Base-by-base conservation (phyloP, 2,797 vertebrate species). In the Aldrovandia affinis region DNA sequence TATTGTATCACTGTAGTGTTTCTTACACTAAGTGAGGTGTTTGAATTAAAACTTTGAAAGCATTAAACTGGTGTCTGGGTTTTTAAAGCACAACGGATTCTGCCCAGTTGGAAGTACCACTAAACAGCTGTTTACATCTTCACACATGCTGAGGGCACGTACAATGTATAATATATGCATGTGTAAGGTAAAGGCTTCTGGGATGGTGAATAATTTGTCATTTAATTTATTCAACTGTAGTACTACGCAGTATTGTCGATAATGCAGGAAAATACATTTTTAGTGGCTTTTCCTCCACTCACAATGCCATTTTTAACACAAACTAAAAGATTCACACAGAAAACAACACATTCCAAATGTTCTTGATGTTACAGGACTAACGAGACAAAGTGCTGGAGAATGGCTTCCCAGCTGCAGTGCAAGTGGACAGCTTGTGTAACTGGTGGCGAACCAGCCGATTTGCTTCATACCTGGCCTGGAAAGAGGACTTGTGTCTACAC, bases 31-130 rank as follows among this genome's bases (percentile, higher is more conserved):
- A 50, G 54, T 55, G 75, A 81, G 54, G 88, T 91, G 88, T 93
- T 81, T 91, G 85, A 95, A 94, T 75, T 95, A 94, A 95, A 94
- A 65, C n/a, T 86, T 30, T 85, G 30, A 88, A 91, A 86, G 39
- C 33, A 44, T 83, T n/a, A n/a, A 25, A 75, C 14, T 42, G 36
- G 15, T 73, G 33, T 42, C 33, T 42, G 0, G 1, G 2, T 75
- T 75, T 75, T 25, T 25, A 44, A 18, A 44, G 68, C 68, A 4
- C 20, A 14, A 33, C n/a, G 10, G 28, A 63, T 63, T n/a, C 25
- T 63, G 8, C 25, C 61, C n/a, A 3, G 55, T 57, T 57, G 18
- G 55, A 3, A 57, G 55, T 0, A n/a, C 25, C 20, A 28, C 25
- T 39, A 70, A 36, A 70, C 39, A 70, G 39, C 3, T 0, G 15